Conservation (phyloP, 2,113 vertebrate genomes). For the Sebastes schlegelii region DNA sequence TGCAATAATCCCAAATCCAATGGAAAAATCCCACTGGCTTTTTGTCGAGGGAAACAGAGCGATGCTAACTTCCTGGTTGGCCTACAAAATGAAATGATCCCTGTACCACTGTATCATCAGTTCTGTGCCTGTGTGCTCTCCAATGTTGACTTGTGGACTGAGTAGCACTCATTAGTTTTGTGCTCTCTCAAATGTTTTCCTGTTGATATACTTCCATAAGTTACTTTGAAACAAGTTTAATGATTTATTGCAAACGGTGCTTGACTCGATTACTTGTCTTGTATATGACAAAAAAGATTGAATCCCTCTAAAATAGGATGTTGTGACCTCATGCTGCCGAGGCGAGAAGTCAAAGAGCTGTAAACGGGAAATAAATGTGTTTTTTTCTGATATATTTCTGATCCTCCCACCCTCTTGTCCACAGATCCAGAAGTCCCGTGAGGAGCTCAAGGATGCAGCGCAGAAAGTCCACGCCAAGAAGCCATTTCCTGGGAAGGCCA, state of each 20-base stretch:
- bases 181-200: background rate
- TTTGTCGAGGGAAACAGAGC: no score
- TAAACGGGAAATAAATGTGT: background rate
- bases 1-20: no score
- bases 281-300: background rate
- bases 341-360: background rate
- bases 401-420: constrained; percentile 24
- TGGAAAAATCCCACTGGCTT: no score
- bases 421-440: constrained; percentile 84
- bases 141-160: background rate
- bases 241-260: background rate
- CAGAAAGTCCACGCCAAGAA: constrained; percentile 76
- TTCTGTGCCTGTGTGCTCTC: background rate
- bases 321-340: background rate
- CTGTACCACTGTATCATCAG: no score
- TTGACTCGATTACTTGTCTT: background rate
- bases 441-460: constrained; percentile 79
- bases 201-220: background rate
- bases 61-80: no score
- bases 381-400: background rate
- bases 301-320: background rate
- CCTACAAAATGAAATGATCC: no score
- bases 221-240: background rate
- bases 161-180: background rate
- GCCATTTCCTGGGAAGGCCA: constrained; percentile 77